A percentile compares a stretch with the other conserved stretches of the same genome.
These are phyloP conservation scores for Eublepharis macularius DNA, from an alignment of 2,113 vertebrate species.

Conservation along the genomic window DNA sequence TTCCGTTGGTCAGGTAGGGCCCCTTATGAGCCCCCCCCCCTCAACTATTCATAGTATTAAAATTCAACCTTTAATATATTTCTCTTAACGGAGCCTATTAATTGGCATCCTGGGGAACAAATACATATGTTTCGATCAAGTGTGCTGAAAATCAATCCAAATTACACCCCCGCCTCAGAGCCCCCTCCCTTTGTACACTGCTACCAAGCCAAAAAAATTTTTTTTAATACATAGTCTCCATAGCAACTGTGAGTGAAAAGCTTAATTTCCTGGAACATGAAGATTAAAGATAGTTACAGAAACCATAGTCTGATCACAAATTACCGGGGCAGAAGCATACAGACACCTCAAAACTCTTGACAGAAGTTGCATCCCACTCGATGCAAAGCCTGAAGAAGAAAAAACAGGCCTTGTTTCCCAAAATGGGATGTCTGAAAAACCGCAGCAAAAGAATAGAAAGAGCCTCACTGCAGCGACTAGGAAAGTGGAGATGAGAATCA, in stretches of 20 bases:
- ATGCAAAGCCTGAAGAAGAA: background rate
- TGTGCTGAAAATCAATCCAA: constrained; percentile 28
- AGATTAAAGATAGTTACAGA: background rate
- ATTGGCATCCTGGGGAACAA: constrained; percentile 30
- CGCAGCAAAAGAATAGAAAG: background rate
- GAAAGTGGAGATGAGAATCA: background rate
- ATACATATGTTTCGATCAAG: background rate
- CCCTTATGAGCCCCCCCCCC: background rate
- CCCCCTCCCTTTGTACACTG: constrained; percentile 42
- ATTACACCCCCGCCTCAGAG: constrained; percentile 39
- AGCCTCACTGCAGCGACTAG: background rate
- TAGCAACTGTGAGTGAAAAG: constrained; percentile 40
- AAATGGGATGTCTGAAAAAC: background rate
- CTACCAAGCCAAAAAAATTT: constrained; percentile 43
- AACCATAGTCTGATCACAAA: background rate
- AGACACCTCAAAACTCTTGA: fast-evolving
- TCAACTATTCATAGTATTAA: background rate
- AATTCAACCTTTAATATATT: background rate
- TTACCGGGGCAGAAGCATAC: background rate
- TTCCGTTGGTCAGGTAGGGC: background rate
- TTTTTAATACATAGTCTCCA: constrained; percentile 26
- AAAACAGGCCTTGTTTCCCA: background rate
- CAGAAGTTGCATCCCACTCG: background rate
- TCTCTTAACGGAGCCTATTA: constrained; percentile 27
- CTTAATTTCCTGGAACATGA: constrained; percentile 41